Conservation (phyloP, 2,113 vertebrate genomes). For the Lethenteron camtschaticum region DNA sequence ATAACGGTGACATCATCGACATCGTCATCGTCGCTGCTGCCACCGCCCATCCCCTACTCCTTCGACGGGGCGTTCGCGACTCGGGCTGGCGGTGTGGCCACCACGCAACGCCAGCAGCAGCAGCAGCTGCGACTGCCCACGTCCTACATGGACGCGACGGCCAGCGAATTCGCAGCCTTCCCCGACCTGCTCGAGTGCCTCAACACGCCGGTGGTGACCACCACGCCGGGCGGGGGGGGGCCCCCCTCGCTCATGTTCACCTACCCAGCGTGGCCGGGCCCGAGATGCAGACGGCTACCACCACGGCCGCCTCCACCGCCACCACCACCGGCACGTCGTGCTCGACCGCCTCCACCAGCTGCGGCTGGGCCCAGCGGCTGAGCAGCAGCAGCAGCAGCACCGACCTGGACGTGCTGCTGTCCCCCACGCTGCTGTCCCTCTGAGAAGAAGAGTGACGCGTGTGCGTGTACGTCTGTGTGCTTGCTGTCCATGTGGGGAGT, state of each 20-base stretch:
- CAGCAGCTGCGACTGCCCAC: too few species aligned
- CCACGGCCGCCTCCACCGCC: too few species aligned
- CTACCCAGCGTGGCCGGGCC: not conserved
- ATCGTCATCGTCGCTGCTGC: not conserved
- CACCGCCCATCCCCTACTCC: not conserved
- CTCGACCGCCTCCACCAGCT: not conserved
- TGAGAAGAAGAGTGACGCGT: too few species aligned
- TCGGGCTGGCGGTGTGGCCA: too few species aligned
- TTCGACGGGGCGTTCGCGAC: not conserved
- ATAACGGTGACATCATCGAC: too few species aligned
- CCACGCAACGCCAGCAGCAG: too few species aligned
- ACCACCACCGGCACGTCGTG: too few species aligned
- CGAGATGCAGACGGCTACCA: too few species aligned
- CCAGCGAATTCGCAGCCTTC: not conserved
- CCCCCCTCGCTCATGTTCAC: constrained; percentile 1
- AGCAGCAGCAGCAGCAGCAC: constrained; percentile 1
- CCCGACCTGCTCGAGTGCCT: constrained; percentile 1
- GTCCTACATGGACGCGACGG: too few species aligned
- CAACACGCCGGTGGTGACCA: constrained; percentile 6
- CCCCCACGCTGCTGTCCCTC: too few species aligned
- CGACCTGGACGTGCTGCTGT: not conserved
- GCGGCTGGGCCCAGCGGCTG: constrained; percentile 2
- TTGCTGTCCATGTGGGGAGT: too few species aligned
- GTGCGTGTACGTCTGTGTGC: too few species aligned
- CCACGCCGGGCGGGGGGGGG: not conserved